Base-by-base conservation (phyloP, 2,797 vertebrate species). In the Pseudochirops corinnae region DNA sequence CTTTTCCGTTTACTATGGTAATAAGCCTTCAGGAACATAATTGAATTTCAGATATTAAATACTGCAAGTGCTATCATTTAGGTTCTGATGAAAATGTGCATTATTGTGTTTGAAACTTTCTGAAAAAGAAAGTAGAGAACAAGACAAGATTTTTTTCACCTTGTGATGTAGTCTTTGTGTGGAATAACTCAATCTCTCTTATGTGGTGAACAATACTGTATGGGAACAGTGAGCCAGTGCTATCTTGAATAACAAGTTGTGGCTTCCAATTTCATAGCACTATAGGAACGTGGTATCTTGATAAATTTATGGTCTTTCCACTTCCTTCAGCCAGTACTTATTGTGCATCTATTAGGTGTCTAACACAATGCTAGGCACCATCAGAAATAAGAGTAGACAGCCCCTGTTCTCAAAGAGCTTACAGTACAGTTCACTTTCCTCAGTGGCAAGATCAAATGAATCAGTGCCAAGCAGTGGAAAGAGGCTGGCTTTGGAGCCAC, bases 21-120 rank as follows among this genome's bases (percentile, higher is more conserved):
- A 98, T 98, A 97, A 98, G 96, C 97, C 96, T 97, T 98, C 97
- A 96, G 94, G 97, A 94, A 94, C 92, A 94, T 97, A 97, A 98
- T 97, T 97, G 96, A 98, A 98, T 97, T 96, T 97, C 95, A 96
- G 94, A 97, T 97, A 98, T 97, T 98, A 97, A 98, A 98, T 98
- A 98, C 95, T 92, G 18, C 91, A 97, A 98, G 94, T 96, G 31
- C 94, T 94, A 96, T 95, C 97, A 97, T 97, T 98, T 97, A 97
- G 57, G 82, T 97, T 97, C 94, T 98, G 97, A 98, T 97, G 95
- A 97, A 98, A 98, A 96, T 96, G 93, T 95, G 33, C 58, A 87
- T 95, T 98, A 94, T 96, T 98, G 90, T 96, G 93, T 95, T 98
- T 91, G 95, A 97, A 98, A 97, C 0, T 95, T 90, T 95, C 94